Evolutionary conservation across 2,797 vertebrate species (phyloP), one percentile per base, ranked within the genome.

Genomic region (Danio albolineatus): DNA sequence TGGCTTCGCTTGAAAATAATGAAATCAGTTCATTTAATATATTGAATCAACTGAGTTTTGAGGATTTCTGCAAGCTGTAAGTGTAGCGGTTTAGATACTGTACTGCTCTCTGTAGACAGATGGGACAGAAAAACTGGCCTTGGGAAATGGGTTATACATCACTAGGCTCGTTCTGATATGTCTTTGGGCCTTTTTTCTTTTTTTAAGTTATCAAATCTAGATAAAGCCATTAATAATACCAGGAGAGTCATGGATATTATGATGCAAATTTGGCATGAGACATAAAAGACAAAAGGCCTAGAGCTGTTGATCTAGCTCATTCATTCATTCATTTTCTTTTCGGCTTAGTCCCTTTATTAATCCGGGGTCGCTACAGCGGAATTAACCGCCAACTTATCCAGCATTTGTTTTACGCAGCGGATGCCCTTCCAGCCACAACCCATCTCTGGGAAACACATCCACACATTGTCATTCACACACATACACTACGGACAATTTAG

Each of bases 101-200:
- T 64, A 19, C 38, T 57, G 43, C 17, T 46, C 17, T 44, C n/a
- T 9, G 38, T 54, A 38, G 28, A 65, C 70, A 59, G 53, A 74
- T 80, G 61, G 17, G 41, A 67, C 44, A 12, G 51, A 46, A 17
- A 80, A 73, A 61, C 44, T 6, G 16, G 46, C 56, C 39, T 19
- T 14, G 53, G 73, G 65, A 76, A 81, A 70, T 76, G 28, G 73
- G 73, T 70, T 76, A 54, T 54, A 48, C 39, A 60, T 76, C 54
- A 53, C 19, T 43, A 36, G 56, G 16, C 43, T 76, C 64, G 16
- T 61, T 81, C 49, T 61, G 36, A 75, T 69, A 38, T 79, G 72
- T 76, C 57, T 74, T 53, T 10, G 65, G 80, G 46, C 57, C 13
- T 59, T 49, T 7, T 38, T 65, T 60, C 56, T 38, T 53, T 79